Conservation (phyloP, 2,797 vertebrate genomes). For the Hozukius guyotensis region DNA sequence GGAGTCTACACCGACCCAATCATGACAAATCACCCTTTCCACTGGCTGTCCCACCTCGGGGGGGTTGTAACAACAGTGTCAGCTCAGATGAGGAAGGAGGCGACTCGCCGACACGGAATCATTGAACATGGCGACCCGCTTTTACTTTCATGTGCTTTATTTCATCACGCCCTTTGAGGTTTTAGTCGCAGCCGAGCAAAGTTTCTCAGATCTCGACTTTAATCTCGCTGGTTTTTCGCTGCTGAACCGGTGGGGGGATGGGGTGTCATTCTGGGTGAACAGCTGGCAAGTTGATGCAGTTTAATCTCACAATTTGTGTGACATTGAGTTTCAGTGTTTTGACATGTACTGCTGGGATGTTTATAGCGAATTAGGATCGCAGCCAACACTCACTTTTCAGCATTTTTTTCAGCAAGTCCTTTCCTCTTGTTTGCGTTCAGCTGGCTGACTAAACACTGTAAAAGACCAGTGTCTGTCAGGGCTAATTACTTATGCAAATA, state of each 20-base stretch:
- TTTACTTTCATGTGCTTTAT: constrained; percentile 45
- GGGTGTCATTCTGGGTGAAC: neutral
- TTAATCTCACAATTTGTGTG: constrained; percentile 7
- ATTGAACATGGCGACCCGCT: constrained; percentile 3
- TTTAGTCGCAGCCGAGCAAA: neutral
- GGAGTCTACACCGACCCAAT: constrained; percentile 36
- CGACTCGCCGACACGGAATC: constrained; percentile 18
- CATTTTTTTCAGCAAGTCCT: neutral
- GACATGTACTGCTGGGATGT: neutral
- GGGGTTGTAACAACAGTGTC: constrained; percentile 47
- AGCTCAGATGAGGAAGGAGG: constrained; percentile 41
- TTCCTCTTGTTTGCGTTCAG: constrained; percentile 29
- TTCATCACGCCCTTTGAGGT: constrained; percentile 17
- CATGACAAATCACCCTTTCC: constrained; percentile 58
- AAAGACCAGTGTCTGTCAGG: constrained; percentile 47
- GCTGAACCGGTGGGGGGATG: neutral
- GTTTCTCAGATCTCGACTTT: constrained; percentile 23
- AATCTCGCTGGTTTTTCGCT: constrained; percentile 24
- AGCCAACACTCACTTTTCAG: neutral
- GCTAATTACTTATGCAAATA: constrained; percentile 67
- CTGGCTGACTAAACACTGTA: constrained; percentile 35
- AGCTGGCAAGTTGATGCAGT: neutral
- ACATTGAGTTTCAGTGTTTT: neutral
- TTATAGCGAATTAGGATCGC: neutral
- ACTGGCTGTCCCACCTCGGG: constrained; percentile 37